Percentiles rank a stretch among this genome's conserved stretches.
phyloP scores from a whole-genome alignment of 2,888 invertebrate genomes.

The Galerucella nymphaeae region DNA sequence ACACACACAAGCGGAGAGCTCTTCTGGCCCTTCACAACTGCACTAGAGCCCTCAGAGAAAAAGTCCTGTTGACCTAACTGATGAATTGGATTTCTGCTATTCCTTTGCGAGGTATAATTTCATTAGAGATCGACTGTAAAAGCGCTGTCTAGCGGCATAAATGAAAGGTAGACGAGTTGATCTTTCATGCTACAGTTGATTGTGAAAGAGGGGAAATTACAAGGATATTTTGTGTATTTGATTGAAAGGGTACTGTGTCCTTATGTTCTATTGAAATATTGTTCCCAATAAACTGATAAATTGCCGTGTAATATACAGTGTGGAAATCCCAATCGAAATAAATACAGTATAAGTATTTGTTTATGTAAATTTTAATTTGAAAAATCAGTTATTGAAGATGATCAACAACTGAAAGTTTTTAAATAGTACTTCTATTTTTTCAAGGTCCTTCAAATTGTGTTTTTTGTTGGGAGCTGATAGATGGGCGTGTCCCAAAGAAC shows the following conservation, averaged over 20 bases:
- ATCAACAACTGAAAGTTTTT: too few species aligned
- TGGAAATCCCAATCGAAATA: not conserved
- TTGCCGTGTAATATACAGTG: not conserved
- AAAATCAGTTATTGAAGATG: too few species aligned
- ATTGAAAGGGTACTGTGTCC: conserved; percentile 1
- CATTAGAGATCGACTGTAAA: conserved; percentile 41
- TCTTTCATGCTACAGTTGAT: conserved; percentile 13
- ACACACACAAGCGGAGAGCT: conserved; percentile 54
- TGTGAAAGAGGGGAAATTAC: conserved; percentile 8
- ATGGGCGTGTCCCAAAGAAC: too few species aligned
- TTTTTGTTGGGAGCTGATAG: too few species aligned
- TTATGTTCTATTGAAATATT: not conserved
- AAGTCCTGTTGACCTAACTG: conserved; percentile 50
- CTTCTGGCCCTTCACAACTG: conserved; percentile 46
- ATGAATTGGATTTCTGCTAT: conserved; percentile 46
- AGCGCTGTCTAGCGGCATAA: conserved; percentile 26
- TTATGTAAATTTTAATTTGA: too few species aligned
- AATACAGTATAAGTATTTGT: too few species aligned
- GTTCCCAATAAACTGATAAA: not conserved
- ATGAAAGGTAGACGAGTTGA: conserved; percentile 25
- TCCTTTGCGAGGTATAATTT: conserved; percentile 46
- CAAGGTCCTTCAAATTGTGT: too few species aligned
- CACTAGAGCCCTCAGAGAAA: conserved; percentile 46
- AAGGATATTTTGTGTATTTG: conserved; percentile 9
- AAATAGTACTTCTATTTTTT: too few species aligned